Conservation (phyloP, 2,888 invertebrate species). For the Pemphredon lugubris region DNA sequence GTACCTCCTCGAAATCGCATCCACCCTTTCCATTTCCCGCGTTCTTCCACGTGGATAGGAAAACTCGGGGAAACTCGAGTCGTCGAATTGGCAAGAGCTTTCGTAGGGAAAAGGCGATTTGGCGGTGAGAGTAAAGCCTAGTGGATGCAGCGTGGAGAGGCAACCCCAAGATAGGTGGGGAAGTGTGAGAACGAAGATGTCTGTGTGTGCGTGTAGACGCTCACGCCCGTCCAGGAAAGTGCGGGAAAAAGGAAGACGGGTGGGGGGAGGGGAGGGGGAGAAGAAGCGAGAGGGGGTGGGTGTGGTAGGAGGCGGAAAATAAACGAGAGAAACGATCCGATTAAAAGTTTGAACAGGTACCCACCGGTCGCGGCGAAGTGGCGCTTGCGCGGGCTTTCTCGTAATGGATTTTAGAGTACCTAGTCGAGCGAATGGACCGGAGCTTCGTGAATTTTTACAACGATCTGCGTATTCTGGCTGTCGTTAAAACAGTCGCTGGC, state of each 20-base stretch:
- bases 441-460: slow-evolving; percentile 57
- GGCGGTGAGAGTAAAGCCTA: slow-evolving; percentile 14
- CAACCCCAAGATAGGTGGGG: not conserved
- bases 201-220: too few relatives aligned
- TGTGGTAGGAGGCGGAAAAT: slow-evolving; percentile 29
- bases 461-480: slow-evolving; percentile 31
- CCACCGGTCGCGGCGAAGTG: slow-evolving; percentile 38
- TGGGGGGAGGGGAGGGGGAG: slow-evolving; percentile 7
- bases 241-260: not conserved
- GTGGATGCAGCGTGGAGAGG: not conserved
- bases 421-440: slow-evolving; percentile 29
- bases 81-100: not conserved
- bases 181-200: too few relatives aligned
- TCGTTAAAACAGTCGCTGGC: not conserved
- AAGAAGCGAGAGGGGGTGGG: slow-evolving; percentile 7
- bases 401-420: slow-evolving; percentile 76
- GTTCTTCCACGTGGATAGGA: not conserved
- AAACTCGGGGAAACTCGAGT: not conserved
- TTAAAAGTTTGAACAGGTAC: slow-evolving; percentile 63
- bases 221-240: not conserved
- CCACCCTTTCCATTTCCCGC: not conserved
- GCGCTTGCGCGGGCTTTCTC: slow-evolving; percentile 55
- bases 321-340: slow-evolving; percentile 59
- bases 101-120: slow-evolving; percentile 19
- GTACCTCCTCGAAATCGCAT: not conserved